These are phyloP conservation scores for Pseudorasbora parva DNA, from an alignment of 2,113 vertebrate species.

Conservation along the genomic window DNA sequence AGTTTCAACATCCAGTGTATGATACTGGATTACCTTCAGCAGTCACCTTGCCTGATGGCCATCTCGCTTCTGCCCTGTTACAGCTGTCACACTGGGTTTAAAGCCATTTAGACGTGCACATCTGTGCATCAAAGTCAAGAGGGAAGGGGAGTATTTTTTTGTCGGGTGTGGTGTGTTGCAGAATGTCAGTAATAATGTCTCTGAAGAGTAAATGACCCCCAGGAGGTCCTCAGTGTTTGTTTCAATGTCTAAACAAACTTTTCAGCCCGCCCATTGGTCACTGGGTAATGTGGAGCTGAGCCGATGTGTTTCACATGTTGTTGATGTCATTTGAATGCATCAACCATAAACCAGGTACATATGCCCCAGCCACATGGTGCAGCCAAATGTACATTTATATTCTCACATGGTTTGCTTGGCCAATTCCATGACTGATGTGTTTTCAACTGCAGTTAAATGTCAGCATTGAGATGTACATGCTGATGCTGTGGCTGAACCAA, in stretches of 20 bases:
- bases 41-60: too few species aligned
- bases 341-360: too few species aligned
- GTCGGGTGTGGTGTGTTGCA: neutral
- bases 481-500: too few species aligned
- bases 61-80: too few species aligned
- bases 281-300: neutral
- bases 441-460: too few species aligned
- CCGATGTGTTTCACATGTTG: neutral
- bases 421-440: too few species aligned
- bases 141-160: neutral
- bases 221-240: neutral
- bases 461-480: too few species aligned
- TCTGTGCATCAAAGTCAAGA: neutral
- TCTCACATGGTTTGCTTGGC: too few species aligned
- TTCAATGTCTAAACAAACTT: neutral
- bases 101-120: neutral
- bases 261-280: neutral
- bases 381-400: too few species aligned
- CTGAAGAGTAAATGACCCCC: neutral
- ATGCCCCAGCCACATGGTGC: too few species aligned
- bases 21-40: too few species aligned
- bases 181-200: neutral
- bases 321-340: neutral
- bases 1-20: too few species aligned
- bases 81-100: neutral